Base-by-base conservation (phyloP, 2,113 vertebrate genomes). In the Amphilophus citrinellus region DNA sequence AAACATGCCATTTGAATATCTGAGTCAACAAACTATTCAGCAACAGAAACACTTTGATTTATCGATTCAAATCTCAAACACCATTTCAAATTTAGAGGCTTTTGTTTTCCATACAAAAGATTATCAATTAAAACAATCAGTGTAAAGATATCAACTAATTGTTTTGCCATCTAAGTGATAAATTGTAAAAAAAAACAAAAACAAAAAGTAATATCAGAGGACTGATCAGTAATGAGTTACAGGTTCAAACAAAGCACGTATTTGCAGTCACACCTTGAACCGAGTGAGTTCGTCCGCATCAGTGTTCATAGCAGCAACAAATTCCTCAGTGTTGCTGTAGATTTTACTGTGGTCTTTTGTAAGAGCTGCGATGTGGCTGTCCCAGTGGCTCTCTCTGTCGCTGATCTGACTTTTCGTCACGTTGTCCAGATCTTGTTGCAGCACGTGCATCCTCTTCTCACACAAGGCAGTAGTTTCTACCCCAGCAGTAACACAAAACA, bases 401-500 rank as follows among this genome's bases (percentile, higher is more conserved):
- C 95, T 95, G 88, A 96, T 95, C 87, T 97, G 96, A 0, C 95
- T 97, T 90, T 97, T 98, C 32, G 95, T 96, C 44, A 94, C 89
- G 65, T 96, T 89, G 20, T 98, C 96, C 1, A 97, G 92, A 81
- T 99, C 96, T 0, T 97, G 93, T 73, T 92, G 91, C 37, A 97
- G 90, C 2, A 87, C 30, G 10, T 95, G 92, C 96, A 97, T 94
- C 91, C 97, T 98, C 91, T 94, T 95, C 18, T 95, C 83, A 27
- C 97, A 96, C 35, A 96, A 97, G 61, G 89, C 91, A 86, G 97
- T 94, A 0, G 96, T 95, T 92, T 98, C 98, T 99, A 76, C 14
- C 57, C 71, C 86, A 77, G 77, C 1, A 73, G 15, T 2, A 32
- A 84, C 47, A 86, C 30, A 82, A 58, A 78, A 78, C 20, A 0